Evolutionary conservation across 2,888 invertebrate genomes (phyloP).

Genomic region (Cyclophora albipunctata): DNA sequence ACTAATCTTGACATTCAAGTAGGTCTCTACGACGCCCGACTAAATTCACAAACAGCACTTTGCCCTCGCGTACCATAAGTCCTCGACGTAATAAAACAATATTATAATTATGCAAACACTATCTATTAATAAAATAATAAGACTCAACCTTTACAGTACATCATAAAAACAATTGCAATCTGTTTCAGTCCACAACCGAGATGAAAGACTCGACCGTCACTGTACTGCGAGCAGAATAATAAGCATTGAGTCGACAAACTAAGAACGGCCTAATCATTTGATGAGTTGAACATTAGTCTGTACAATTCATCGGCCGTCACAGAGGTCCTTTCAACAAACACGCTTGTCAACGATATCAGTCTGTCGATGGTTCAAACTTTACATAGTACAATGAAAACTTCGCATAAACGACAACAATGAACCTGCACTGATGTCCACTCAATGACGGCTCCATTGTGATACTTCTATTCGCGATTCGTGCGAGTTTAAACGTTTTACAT

Average conservation of each 20-base stretch:
- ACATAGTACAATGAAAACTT: slow-evolving; percentile 59
- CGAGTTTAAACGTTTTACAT: slow-evolving; percentile 19
- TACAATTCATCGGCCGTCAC: slow-evolving; percentile 33
- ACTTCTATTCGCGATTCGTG: slow-evolving; percentile 24
- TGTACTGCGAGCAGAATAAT: neutral
- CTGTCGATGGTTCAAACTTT: slow-evolving; percentile 67
- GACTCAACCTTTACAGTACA: too few species aligned
- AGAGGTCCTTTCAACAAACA: slow-evolving; percentile 56
- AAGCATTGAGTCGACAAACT: slow-evolving; percentile 1
- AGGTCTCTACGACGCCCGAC: too few species aligned
- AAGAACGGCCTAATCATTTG: slow-evolving; percentile 19
- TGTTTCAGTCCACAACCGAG: too few species aligned
- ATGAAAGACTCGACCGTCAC: too few species aligned
- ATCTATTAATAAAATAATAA: too few species aligned
- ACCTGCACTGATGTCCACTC: slow-evolving; percentile 43
- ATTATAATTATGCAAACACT: too few species aligned
- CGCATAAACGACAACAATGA: slow-evolving; percentile 55
- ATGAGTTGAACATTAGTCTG: slow-evolving; percentile 28
- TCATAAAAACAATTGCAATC: too few species aligned
- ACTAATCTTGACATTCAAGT: too few species aligned
- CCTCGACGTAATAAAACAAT: too few species aligned
- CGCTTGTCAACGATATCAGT: slow-evolving; percentile 50
- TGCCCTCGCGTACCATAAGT: too few species aligned
- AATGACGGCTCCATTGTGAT: slow-evolving; percentile 39
- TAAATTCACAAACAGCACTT: too few species aligned